These are phyloP conservation scores for Varanus komodoensis DNA, from an alignment of 2,113 vertebrate species.

Conservation along the genomic window DNA sequence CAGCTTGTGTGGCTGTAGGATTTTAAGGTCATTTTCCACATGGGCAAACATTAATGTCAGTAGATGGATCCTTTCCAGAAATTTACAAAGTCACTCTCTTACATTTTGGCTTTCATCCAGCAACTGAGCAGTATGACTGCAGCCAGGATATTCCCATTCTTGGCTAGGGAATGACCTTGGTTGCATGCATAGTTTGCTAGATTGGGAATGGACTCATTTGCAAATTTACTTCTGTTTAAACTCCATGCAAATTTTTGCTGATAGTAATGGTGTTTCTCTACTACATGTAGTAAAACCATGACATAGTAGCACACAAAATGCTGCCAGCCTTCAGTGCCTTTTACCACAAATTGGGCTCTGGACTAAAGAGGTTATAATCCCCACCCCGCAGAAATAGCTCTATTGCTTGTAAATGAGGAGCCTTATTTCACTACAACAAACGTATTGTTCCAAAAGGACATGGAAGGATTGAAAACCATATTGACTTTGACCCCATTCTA, in stretches of 20 bases:
- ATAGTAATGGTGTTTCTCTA: not conserved
- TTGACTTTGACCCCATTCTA: not conserved
- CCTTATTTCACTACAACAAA: not conserved
- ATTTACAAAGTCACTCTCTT: constrained; percentile 22
- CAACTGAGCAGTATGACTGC: constrained; percentile 13
- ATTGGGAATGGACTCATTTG: not conserved
- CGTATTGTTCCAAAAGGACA: not conserved
- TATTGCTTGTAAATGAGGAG: not conserved
- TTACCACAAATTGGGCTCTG: constrained; percentile 16
- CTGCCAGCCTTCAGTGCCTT: constrained; percentile 4
- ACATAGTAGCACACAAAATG: not conserved
- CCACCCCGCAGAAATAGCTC: constrained; percentile 12
- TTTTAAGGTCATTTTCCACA: constrained; percentile 53
- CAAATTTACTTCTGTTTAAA: not conserved
- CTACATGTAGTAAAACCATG: not conserved
- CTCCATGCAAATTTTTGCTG: constrained; percentile 3
- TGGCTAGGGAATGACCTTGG: not conserved
- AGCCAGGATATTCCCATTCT: constrained; percentile 16
- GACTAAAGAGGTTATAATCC: too few relatives aligned
- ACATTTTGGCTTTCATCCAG: constrained; percentile 24
- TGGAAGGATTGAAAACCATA: not conserved
- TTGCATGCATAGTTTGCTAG: constrained; percentile 5
- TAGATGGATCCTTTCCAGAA: constrained; percentile 33
- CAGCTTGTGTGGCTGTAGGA: constrained; percentile 33
- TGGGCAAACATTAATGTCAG: constrained; percentile 27